A percentile compares a stretch with the other conserved stretches of the same genome.
phyloP scores from a whole-genome alignment of 2,888 invertebrate genomes.

The Nycteola revayana region DNA sequence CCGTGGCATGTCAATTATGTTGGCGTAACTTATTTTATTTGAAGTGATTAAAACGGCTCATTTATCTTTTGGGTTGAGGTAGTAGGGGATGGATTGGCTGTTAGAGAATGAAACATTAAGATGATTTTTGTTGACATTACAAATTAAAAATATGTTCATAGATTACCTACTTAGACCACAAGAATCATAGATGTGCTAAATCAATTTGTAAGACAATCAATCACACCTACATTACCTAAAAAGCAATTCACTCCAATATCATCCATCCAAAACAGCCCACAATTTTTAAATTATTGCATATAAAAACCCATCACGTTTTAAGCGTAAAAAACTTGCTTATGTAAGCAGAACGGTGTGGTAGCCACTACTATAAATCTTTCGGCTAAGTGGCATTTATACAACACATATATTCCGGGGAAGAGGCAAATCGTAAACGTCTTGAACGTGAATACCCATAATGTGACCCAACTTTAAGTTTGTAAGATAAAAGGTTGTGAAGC shows the following conservation, averaged over 20 bases:
- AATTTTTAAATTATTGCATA: slow-evolving; percentile 29
- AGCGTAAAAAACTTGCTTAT: slow-evolving; percentile 31
- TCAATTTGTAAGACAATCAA: too few relatives aligned
- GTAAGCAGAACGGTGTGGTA: slow-evolving; percentile 39
- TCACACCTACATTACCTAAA: neutral
- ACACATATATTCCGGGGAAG: slow-evolving; percentile 61
- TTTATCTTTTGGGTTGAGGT: slow-evolving; percentile 25
- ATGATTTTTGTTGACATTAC: too few relatives aligned
- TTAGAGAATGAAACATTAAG: too few relatives aligned
- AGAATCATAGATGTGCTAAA: too few relatives aligned
- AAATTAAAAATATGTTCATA: too few relatives aligned
- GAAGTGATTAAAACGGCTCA: slow-evolving; percentile 32
- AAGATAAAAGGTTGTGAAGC: slow-evolving; percentile 21
- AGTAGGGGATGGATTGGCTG: neutral
- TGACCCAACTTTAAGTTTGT: slow-evolving; percentile 38
- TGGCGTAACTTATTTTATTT: slow-evolving; percentile 33
- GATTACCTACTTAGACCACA: too few relatives aligned
- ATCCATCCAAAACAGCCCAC: neutral
- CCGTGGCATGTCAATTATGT: slow-evolving; percentile 48
- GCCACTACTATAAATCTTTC: slow-evolving; percentile 66
- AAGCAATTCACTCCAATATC: neutral
- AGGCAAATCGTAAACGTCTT: slow-evolving; percentile 74
- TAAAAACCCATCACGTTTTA: slow-evolving; percentile 30
- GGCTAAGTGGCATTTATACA: slow-evolving; percentile 76
- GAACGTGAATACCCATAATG: slow-evolving; percentile 41